Evolutionary conservation across 2,797 vertebrate species (phyloP), one percentile per base, ranked within the genome.

Genomic region (Chelonia mydas): DNA sequence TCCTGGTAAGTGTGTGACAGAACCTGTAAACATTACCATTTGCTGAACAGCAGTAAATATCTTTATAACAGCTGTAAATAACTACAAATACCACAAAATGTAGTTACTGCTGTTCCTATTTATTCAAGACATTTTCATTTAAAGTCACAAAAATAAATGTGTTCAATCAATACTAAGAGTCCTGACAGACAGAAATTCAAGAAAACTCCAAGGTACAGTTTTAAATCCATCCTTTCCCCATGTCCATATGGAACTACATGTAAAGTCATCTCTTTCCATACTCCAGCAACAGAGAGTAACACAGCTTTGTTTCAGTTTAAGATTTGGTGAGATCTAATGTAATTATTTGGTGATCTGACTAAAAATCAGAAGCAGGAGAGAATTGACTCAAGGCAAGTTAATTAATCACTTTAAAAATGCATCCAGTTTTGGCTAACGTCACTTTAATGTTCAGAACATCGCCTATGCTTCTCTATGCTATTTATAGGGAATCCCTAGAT

Each of bases 81-180:
- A 57, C 81, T 84, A 81, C 94, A 97, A 97, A 92, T 83, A 89
- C 11, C 51, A 83, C 74, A 91, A 95, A 97, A 96, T 37, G 27
- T 51, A 92, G 83, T 91, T 92, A 95, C 86, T 0, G 83, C 86
- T 96, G 90, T 90, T 97, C 87, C 93, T 96, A 93, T 95, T 97
- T 95, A 97, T 93, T 97, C 86, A 84, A 31, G 78, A 89, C 92
- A 87, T 92, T 95, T 93, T 92, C 88, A 93, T 91, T 95, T 96
- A 95, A 88, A 93, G 55, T 31, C 84, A 76, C 83, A 89, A 79
- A 97, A 97, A 96, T 93, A 86, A 91, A 90, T 5, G 83, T 92
- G 84, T 87, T 97, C 95, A 96, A 96, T 96, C 97, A 94, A 72
- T 93, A 72, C 15, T 27, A 84, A 83, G 57, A 49, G 23, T 90